Evolutionary conservation across 2,113 vertebrate genomes (phyloP).

Genomic region (Beaufortia kweichowensis): DNA sequence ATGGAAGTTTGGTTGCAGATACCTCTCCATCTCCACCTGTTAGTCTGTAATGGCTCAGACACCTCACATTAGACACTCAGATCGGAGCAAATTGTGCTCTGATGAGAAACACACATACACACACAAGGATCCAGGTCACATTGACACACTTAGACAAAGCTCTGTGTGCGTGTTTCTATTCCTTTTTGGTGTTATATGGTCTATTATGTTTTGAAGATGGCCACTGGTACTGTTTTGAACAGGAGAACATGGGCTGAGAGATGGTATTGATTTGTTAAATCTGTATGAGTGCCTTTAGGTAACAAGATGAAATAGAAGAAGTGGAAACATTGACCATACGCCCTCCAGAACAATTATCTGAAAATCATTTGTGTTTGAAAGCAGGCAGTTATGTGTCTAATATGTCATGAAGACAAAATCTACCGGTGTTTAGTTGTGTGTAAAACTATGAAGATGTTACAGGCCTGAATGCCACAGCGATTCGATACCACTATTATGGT

Average conservation of each 20-base stretch:
- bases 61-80: not conserved
- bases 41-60: conserved; percentile 3
- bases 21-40: not conserved
- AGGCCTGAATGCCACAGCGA: not conserved
- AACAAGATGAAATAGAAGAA: not conserved
- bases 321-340: conserved; percentile 2
- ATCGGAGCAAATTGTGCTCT: conserved; percentile 20
- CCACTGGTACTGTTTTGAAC: conserved; percentile 46
- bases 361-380: conserved; percentile 43
- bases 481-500: not conserved
- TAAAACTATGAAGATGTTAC: not conserved
- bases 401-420: not conserved
- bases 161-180: not conserved
- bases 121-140: not conserved
- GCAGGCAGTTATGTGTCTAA: conserved; percentile 32
- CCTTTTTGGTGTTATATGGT: conserved; percentile 23
- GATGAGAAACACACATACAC: not conserved
- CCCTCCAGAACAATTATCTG: conserved; percentile 17
- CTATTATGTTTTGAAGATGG: conserved; percentile 40
- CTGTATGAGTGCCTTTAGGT: conserved; percentile 41
- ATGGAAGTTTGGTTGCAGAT: not conserved
- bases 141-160: not conserved
- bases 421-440: not conserved
- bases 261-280: conserved; percentile 46
- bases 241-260: conserved; percentile 11